A percentile compares a stretch with the other conserved stretches of the same genome.
Evolutionary conservation across 2,888 invertebrate species (phyloP).

Genomic region (Spisula solida): DNA sequence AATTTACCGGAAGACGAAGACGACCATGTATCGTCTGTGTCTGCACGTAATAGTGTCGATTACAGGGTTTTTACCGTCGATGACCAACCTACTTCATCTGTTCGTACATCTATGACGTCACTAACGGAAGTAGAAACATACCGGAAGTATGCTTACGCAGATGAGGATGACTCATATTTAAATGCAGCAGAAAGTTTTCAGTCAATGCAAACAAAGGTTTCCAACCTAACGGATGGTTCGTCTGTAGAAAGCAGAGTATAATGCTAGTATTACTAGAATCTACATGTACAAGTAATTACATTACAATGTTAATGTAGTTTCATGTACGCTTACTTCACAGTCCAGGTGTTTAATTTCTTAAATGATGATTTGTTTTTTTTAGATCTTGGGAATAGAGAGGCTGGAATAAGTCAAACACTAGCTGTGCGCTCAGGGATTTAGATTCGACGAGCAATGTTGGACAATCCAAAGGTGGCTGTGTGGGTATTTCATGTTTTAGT

Average conservation of each 20-base stretch:
- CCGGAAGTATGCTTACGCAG: constrained; percentile 57
- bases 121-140: constrained; percentile 62
- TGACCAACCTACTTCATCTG: constrained; percentile 28
- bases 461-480: too few species aligned
- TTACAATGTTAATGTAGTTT: too few species aligned
- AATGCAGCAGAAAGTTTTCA: background rate
- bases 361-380: too few species aligned
- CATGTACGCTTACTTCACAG: too few species aligned
- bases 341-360: too few species aligned
- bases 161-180: background rate
- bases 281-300: too few species aligned
- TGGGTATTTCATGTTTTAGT: too few species aligned
- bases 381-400: too few species aligned
- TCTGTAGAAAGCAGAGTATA: constrained; percentile 44
- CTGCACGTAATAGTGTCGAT: background rate
- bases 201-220: constrained; percentile 24
- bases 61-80: background rate
- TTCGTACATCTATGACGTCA: constrained; percentile 56
- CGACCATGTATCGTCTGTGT: background rate
- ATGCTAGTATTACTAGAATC: background rate
- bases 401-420: too few species aligned
- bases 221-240: constrained; percentile 30
- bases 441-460: too few species aligned
- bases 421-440: too few species aligned
- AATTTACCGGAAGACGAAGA: background rate